These are phyloP conservation scores for Diarsia brunnea DNA, from an alignment of 2,888 invertebrate species.

Conservation along the genomic window DNA sequence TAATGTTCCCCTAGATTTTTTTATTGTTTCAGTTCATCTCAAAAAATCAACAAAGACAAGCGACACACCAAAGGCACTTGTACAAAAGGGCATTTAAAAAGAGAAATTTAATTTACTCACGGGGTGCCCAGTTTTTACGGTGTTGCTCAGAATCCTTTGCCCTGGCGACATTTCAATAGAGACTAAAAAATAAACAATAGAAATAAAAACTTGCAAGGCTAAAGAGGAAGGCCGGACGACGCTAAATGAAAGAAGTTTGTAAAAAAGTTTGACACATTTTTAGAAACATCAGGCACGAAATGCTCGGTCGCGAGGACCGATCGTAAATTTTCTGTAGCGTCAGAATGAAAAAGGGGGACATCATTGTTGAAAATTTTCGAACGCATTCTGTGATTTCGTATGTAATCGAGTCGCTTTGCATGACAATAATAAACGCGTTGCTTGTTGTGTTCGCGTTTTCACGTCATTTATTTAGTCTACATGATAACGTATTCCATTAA, in stretches of 20 bases:
- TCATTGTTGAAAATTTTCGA: slow-evolving; percentile 89
- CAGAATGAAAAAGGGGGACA: slow-evolving; percentile 89
- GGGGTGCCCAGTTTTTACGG: slow-evolving; percentile 81
- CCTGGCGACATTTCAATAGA: slow-evolving; percentile 87
- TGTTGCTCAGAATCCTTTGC: slow-evolving; percentile 83
- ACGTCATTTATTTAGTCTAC: slow-evolving; percentile 61
- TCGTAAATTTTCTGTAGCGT: slow-evolving; percentile 89
- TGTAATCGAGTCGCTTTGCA: slow-evolving; percentile 80
- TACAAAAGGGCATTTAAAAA: slow-evolving; percentile 74
- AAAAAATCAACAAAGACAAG: slow-evolving; percentile 61
- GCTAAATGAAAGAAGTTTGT: slow-evolving; percentile 90
- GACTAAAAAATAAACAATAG: slow-evolving; percentile 88
- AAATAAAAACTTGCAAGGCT: slow-evolving; percentile 86
- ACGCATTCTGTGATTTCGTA: slow-evolving; percentile 82
- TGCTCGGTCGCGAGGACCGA: slow-evolving; percentile 85
- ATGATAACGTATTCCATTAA: slow-evolving; percentile 47
- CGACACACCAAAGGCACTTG: slow-evolving; percentile 54
- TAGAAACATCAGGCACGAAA: slow-evolving; percentile 90
- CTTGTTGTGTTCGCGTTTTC: slow-evolving; percentile 59
- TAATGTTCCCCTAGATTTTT: slow-evolving; percentile 18
- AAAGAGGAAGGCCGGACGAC: slow-evolving; percentile 87
- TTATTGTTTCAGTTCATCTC: slow-evolving; percentile 39
- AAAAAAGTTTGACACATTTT: slow-evolving; percentile 91
- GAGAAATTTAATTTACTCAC: slow-evolving; percentile 84
- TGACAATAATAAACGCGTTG: slow-evolving; percentile 73